These are phyloP conservation scores for Pseudopodoces humilis DNA, from an alignment of 2,113 vertebrate species.

Conservation along the genomic window DNA sequence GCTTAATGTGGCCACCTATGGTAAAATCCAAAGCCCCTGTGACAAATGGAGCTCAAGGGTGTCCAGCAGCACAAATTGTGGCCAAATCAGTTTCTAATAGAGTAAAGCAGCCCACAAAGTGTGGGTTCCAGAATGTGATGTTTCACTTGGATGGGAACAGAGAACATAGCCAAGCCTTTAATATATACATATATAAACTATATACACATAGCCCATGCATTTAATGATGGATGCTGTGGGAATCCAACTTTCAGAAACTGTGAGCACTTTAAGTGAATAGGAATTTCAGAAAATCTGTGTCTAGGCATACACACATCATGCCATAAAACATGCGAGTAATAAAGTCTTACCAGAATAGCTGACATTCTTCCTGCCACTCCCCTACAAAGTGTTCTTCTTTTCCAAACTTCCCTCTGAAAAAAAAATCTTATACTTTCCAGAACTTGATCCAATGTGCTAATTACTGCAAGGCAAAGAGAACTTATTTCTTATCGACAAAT, in stretches of 20 bases:
- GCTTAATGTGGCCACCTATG: neutral
- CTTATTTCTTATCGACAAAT: slow-evolving; percentile 37
- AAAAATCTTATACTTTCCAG: neutral
- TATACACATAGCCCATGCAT: neutral
- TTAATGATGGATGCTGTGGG: neutral
- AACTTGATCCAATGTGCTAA: neutral
- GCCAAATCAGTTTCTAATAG: neutral
- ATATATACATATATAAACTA: too few relatives aligned
- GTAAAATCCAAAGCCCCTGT: neutral
- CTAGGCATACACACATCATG: neutral
- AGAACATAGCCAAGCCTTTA: neutral
- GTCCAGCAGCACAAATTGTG: neutral
- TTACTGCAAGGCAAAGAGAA: slow-evolving; percentile 28
- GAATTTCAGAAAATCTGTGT: slow-evolving; percentile 1
- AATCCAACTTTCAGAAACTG: neutral
- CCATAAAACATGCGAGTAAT: neutral
- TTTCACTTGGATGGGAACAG: neutral
- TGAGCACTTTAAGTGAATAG: neutral
- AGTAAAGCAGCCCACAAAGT: neutral
- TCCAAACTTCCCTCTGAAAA: slow-evolving; percentile 27
- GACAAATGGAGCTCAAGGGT: neutral
- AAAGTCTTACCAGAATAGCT: slow-evolving; percentile 26
- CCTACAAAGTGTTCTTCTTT: neutral
- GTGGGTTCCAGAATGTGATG: neutral
- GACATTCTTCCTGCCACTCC: slow-evolving; percentile 16